These are phyloP conservation scores for Mamestra configurata DNA, from an alignment of 1,140 invertebrate genomes.

Conservation along the genomic window DNA sequence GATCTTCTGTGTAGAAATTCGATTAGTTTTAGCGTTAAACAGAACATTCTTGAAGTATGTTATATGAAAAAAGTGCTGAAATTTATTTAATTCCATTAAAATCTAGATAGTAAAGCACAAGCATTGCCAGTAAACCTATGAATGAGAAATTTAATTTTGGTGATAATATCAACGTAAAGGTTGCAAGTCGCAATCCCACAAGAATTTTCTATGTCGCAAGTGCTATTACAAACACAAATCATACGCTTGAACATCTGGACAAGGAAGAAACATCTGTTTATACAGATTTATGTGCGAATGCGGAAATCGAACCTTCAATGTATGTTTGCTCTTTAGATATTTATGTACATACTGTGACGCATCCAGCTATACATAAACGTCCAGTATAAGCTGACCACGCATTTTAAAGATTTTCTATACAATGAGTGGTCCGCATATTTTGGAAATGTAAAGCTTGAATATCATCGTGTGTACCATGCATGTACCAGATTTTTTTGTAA, in stretches of 20 bases:
- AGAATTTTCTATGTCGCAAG: background rate
- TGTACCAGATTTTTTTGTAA: slow-evolving; percentile 8
- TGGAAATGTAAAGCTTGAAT: too few relatives aligned
- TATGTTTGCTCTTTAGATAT: slow-evolving; percentile 1
- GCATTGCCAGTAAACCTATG: too few relatives aligned
- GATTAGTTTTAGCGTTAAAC: background rate
- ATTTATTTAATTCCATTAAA: background rate
- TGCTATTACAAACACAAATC: slow-evolving; percentile 34
- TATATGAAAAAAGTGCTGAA: background rate
- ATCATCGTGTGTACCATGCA: background rate
- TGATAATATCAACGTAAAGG: background rate
- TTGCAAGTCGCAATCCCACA: background rate
- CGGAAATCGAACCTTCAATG: slow-evolving; percentile 28
- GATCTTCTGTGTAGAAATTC: slow-evolving; percentile 1
- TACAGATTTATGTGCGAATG: background rate
- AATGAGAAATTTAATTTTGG: background rate
- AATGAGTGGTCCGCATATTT: too few relatives aligned
- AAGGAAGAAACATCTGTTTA: slow-evolving; percentile 5
- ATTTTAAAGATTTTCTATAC: too few relatives aligned
- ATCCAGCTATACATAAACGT: too few relatives aligned
- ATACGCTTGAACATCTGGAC: background rate
- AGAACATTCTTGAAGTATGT: background rate
- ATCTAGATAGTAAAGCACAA: too few relatives aligned
- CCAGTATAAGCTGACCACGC: too few relatives aligned
- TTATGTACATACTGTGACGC: too few relatives aligned